A percentile compares a stretch with the other conserved stretches of the same genome.
These are phyloP conservation scores for Cynopterus sphinx DNA, from an alignment of 2,797 vertebrate genomes.

Conservation along the genomic window DNA sequence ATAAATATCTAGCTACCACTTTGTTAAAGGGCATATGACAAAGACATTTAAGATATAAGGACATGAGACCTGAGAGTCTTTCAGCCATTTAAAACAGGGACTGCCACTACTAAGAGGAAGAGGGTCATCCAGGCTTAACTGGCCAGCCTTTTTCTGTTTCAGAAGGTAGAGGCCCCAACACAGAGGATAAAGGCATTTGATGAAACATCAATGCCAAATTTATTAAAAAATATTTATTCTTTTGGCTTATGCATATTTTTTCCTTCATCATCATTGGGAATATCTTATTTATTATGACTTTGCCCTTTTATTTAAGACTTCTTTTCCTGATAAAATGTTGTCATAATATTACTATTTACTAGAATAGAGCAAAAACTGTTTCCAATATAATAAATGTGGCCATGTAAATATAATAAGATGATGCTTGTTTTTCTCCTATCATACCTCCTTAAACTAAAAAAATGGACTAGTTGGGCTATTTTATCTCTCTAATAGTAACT, in stretches of 20 bases:
- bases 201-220: background rate
- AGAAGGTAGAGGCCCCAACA: background rate
- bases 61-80: background rate
- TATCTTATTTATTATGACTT: background rate
- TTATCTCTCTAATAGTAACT: background rate
- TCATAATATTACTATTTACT: background rate
- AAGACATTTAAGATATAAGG: background rate
- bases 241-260: background rate
- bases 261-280: background rate
- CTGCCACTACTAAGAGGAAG: background rate
- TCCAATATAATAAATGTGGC: background rate
- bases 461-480: background rate
- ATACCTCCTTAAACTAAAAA: background rate
- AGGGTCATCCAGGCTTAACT: background rate
- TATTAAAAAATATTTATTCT: background rate
- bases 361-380: background rate
- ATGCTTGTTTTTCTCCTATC: background rate
- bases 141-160: background rate
- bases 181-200: background rate
- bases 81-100: background rate
- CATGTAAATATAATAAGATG: background rate
- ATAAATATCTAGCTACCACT: background rate
- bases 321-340: background rate
- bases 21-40: background rate
- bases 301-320: background rate